These are phyloP conservation scores for Pseudachorutes palmiensis DNA, from an alignment of 1,140 invertebrate species.

Conservation along the genomic window DNA sequence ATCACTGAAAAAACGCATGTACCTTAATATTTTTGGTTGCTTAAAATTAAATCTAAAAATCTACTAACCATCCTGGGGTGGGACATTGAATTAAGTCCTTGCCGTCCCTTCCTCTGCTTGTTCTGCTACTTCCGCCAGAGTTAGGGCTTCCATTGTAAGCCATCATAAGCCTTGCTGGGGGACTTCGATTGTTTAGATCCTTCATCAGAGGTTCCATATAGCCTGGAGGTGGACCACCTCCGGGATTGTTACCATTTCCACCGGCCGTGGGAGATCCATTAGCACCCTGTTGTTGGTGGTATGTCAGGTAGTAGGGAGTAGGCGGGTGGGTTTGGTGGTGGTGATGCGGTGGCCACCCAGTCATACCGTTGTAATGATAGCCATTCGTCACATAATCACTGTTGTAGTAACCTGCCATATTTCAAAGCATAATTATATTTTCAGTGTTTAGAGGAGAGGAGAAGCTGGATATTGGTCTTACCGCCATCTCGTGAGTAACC, in stretches of 20 bases:
- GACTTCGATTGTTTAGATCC: constrained; percentile 5
- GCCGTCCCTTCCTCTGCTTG: constrained; percentile 50
- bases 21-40: neutral
- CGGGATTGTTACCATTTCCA: constrained; percentile 14
- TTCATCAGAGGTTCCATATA: constrained; percentile 7
- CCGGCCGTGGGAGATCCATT: constrained; percentile 20
- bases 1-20: constrained; percentile 51
- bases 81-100: constrained; percentile 61
- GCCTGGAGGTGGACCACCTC: neutral
- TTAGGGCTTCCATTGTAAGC: constrained; percentile 1
- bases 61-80: constrained; percentile 19
- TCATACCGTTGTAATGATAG: constrained; percentile 30
- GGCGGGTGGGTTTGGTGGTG: constrained; percentile 20
- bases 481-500: constrained; percentile 28
- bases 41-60: neutral
- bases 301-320: constrained; percentile 27
- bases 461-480: constrained; percentile 1
- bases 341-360: constrained; percentile 29
- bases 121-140: constrained; percentile 6
- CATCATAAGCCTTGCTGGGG: constrained; percentile 3
- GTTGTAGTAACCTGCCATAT: constrained; percentile 34
- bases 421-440: constrained; percentile 2
- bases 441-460: neutral
- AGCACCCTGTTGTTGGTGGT: constrained; percentile 21
- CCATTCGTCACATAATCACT: constrained; percentile 35